Base-by-base conservation (phyloP, 1,140 invertebrate genomes). In the Cotesia vestalis region DNA sequence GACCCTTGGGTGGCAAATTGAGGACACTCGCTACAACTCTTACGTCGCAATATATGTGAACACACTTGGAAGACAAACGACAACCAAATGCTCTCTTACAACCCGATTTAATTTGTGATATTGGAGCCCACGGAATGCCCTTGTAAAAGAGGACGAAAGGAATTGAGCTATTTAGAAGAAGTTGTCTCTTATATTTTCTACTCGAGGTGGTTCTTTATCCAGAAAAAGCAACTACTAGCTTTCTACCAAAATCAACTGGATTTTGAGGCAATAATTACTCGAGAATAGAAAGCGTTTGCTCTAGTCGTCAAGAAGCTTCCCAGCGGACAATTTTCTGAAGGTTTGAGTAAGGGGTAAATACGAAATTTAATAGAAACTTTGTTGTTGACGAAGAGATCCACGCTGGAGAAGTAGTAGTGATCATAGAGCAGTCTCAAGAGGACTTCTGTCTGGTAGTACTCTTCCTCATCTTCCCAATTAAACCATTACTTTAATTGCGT, bases 1-100 rank as follows among this genome's bases (percentile, higher is more conserved):
- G 78, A 81, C 82, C 84, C 80, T 85, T 79, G 82, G 78, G 79
- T 82, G 78, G 80, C 80, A 85, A 86, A 85, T 85, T 85, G 81
- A 84, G 82, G 83, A 85, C 83, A 85, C 14, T 11, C n/a, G 27
- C 71, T 71, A 40, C 27, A 27, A 27, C 46, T 35, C 62, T 64
- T 17, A 34, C 4, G 8, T 38, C 34, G 38, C 71, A 52, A 78
- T 76, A 74, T 80, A 85, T 84, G 80, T 81, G 75, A 53, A 78
- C 27, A 75, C 76, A 80, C 83, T 85, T 81, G 79, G 80, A 77
- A 79, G 79, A 84, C 80, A 83, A 83, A 85, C 79, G 78, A 40
- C 6, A 51, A 52, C 17, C 11, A 27, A 20, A 27, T 64, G n/a
- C 38, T 3, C 35, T 61, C 59, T 34, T 20, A 61, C 9, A 20